These are phyloP conservation scores for Microcebus griseorufus DNA, from an alignment of 2,113 vertebrate species.

Conservation along the genomic window DNA sequence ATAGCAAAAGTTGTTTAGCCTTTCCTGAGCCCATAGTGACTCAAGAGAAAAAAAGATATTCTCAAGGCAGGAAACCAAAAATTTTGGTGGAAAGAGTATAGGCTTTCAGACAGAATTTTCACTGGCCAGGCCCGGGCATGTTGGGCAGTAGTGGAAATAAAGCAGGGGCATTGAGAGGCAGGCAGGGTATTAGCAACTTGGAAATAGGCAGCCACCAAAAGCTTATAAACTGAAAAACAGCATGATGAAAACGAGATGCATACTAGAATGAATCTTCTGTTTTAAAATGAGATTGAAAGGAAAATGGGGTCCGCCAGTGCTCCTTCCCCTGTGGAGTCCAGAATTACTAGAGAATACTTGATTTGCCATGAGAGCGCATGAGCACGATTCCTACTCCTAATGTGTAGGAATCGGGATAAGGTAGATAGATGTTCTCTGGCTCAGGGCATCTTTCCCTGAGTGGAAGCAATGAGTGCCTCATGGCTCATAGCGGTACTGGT, in stretches of 20 bases:
- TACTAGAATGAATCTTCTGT: background rate
- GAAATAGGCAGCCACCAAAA: background rate
- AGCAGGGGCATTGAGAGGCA: background rate
- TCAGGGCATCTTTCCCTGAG: background rate
- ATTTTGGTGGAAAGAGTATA: background rate
- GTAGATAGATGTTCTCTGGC: background rate
- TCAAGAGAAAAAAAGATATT: conserved; percentile 21
- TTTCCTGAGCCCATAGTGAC: conserved; percentile 37
- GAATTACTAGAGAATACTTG: background rate
- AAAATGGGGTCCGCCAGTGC: background rate
- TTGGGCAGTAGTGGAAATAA: background rate
- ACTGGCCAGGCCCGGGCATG: background rate
- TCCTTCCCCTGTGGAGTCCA: background rate
- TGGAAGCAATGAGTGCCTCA: background rate
- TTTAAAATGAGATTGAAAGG: conserved; percentile 15
- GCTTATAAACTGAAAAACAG: background rate
- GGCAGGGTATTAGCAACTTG: background rate
- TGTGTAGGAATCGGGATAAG: background rate
- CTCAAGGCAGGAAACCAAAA: background rate
- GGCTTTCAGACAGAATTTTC: background rate
- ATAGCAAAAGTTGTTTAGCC: background rate
- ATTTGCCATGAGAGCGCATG: background rate
- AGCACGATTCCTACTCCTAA: no score
- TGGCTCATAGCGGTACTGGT: background rate
- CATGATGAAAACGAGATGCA: background rate